Conservation (phyloP, 2,888 invertebrate genomes). For the Mamestra brassicae region DNA sequence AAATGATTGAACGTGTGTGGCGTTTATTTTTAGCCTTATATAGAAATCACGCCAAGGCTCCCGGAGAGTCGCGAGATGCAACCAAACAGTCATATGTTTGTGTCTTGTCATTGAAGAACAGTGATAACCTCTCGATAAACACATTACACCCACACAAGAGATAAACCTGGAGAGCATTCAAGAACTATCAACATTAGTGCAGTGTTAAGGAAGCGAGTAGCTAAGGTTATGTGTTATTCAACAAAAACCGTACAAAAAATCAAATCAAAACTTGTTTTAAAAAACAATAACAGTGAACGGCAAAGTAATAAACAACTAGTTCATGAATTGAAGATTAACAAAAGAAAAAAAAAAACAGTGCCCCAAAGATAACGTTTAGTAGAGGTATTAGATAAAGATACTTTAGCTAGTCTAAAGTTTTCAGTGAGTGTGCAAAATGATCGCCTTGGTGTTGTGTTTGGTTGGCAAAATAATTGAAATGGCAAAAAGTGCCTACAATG, state of each 20-base stretch:
- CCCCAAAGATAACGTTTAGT: constrained; percentile 61
- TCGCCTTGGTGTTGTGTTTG: constrained; percentile 82
- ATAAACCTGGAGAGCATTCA: constrained; percentile 63
- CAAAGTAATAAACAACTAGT: constrained; percentile 65
- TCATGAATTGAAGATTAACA: constrained; percentile 73
- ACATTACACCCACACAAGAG: constrained; percentile 57
- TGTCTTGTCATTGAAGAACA: constrained; percentile 67
- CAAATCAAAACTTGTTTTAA: constrained; percentile 60
- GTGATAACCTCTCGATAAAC: constrained; percentile 83
- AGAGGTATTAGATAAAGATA: constrained; percentile 60
- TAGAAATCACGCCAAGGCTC: constrained; percentile 79
- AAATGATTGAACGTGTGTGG: constrained; percentile 73
- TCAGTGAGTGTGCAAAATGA: constrained; percentile 76
- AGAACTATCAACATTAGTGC: constrained; percentile 67
- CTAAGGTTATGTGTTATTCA: constrained; percentile 74
- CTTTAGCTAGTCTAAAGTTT: constrained; percentile 49
- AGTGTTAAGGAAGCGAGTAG: constrained; percentile 63
- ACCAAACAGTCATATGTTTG: constrained; percentile 71
- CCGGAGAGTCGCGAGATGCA: constrained; percentile 71
- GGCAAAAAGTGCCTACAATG: constrained; percentile 68
- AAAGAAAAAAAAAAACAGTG: constrained; percentile 76
- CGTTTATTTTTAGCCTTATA: constrained; percentile 76
- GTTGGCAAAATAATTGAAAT: constrained; percentile 80
- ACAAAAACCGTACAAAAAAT: constrained; percentile 58
- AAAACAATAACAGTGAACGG: constrained; percentile 53